Conservation (phyloP, 2,888 invertebrate genomes). For the Teinopalpus imperialis region DNA sequence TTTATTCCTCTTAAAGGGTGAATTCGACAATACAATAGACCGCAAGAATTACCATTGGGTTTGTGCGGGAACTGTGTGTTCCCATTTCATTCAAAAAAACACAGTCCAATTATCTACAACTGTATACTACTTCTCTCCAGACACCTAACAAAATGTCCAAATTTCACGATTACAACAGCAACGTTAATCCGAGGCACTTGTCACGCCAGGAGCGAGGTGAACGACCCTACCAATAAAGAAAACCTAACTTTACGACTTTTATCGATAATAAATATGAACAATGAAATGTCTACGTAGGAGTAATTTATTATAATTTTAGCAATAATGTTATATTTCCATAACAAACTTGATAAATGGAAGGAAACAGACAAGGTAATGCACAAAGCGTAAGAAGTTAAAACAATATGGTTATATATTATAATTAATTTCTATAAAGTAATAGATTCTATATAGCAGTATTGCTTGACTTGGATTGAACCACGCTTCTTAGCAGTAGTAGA, state of each 20-base stretch:
- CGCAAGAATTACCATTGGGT: too few relatives aligned
- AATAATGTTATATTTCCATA: constrained; percentile 6
- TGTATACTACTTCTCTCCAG: constrained; percentile 7
- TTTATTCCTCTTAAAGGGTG: too few relatives aligned
- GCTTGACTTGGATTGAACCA: too few relatives aligned
- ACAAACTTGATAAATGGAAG: background rate
- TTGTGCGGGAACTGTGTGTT: too few relatives aligned
- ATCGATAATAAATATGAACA: constrained; percentile 19
- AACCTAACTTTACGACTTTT: constrained; percentile 23
- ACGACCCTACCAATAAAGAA: constrained; percentile 16
- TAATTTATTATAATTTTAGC: constrained; percentile 1
- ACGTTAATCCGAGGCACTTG: constrained; percentile 20
- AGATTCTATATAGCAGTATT: too few relatives aligned
- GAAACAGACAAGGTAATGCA: background rate
- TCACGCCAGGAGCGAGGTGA: constrained; percentile 20
- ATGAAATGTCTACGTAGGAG: constrained; percentile 10
- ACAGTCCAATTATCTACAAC: background rate
- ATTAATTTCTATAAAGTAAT: too few relatives aligned
- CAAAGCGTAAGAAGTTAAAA: too few relatives aligned
- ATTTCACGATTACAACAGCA: constrained; percentile 31
- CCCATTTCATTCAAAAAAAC: too few relatives aligned
- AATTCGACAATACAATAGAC: too few relatives aligned
- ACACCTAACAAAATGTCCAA: constrained; percentile 32
- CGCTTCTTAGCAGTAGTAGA: too few relatives aligned
- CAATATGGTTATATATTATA: too few relatives aligned